Percentiles rank a stretch among this genome's conserved stretches.
Conservation (phyloP, 2,113 vertebrate species). For the Sakesphorus luctuosus region DNA sequence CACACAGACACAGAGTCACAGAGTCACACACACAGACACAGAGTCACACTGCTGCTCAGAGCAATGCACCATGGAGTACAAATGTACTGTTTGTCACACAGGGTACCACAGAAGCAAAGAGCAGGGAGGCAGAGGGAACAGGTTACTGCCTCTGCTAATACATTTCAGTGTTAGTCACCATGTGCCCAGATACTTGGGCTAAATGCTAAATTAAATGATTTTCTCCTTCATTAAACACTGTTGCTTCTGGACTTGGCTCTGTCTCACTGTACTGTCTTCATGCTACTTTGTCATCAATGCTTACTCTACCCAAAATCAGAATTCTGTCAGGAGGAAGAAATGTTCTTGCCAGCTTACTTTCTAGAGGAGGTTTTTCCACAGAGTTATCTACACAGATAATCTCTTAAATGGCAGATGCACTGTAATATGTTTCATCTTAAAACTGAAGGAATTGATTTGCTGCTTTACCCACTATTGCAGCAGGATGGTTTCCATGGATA, state of each 20-base stretch:
- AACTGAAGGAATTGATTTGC: constrained; percentile 58
- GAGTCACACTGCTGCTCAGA: not conserved
- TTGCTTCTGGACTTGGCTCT: constrained; percentile 53
- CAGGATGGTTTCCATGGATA: constrained; percentile 71
- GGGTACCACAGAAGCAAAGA: not conserved
- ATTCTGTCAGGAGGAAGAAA: not conserved
- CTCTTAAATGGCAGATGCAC: constrained; percentile 25
- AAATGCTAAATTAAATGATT: constrained; percentile 71
- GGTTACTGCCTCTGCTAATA: not conserved
- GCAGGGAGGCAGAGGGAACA: not conserved
- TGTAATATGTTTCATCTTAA: constrained; percentile 36
- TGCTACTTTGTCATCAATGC: not conserved
- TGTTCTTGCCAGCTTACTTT: not conserved
- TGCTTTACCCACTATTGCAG: constrained; percentile 19
- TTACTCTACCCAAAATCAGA: constrained; percentile 15
- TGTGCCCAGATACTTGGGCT: constrained; percentile 32
- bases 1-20: too few relatives aligned
- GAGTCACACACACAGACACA: not conserved
- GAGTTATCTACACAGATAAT: constrained; percentile 24
- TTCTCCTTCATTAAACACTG: constrained; percentile 61
- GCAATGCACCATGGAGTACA: not conserved
- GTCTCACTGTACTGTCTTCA: not conserved
- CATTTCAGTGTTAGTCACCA: not conserved
- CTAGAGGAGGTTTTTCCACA: not conserved
- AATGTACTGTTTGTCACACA: not conserved